A percentile compares a stretch with the other conserved stretches of the same genome.
Evolutionary conservation across 2,113 vertebrate species (phyloP).

Genomic region (Sinocyclocheilus anophthalmus): DNA sequence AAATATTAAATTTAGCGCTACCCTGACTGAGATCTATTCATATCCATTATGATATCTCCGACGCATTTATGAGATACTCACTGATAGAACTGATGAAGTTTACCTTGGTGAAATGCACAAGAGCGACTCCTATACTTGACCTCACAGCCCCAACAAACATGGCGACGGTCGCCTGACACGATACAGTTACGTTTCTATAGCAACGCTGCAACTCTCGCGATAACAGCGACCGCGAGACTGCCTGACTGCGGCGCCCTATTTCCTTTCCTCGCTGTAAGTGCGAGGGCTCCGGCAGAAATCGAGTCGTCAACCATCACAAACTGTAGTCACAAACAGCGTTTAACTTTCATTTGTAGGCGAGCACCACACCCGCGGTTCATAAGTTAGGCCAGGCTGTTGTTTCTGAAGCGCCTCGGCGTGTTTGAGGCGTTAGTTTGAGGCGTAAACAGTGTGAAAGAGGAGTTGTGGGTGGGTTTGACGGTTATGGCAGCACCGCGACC

Average conservation of each 20-base stretch:
- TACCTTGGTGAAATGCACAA: background rate
- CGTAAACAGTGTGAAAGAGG: constrained; percentile 21
- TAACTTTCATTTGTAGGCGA: background rate
- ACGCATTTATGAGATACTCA: background rate
- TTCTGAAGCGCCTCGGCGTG: background rate
- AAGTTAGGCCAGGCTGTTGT: background rate
- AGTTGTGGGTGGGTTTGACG: constrained; percentile 1
- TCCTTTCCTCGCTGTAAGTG: constrained; percentile 27
- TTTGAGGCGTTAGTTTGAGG: background rate
- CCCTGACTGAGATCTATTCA: background rate
- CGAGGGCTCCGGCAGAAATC: background rate
- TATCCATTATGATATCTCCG: background rate
- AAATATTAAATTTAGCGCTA: background rate
- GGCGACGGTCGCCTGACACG: background rate
- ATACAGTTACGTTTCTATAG: background rate
- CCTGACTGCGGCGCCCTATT: constrained; percentile 24
- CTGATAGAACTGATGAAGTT: background rate
- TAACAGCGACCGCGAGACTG: background rate
- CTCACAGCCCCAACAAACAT: constrained; percentile 25
- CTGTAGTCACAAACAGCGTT: background rate
- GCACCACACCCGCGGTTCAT: too few species aligned
- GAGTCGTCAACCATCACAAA: background rate
- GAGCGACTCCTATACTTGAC: background rate
- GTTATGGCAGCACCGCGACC: constrained; percentile 80
- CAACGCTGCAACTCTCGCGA: constrained; percentile 47